Conservation (phyloP, 1,140 invertebrate genomes). For the Antheraea pernyi region DNA sequence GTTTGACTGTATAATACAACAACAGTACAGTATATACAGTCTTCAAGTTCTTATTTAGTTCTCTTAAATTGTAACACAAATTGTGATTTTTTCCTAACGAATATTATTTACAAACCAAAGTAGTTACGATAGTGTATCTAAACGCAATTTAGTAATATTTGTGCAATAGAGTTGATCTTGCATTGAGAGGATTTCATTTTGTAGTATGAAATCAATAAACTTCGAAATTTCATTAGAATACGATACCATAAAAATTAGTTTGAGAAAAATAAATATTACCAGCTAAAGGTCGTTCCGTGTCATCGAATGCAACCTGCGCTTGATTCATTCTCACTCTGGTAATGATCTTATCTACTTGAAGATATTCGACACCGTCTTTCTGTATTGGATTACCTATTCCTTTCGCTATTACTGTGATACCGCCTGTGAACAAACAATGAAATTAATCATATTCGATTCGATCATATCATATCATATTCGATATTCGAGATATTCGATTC, state of each 20-base stretch:
- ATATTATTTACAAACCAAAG: neutral
- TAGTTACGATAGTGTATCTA: neutral
- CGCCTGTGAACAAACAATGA: slow-evolving; percentile 66
- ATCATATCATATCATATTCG: no score
- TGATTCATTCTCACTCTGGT: slow-evolving; percentile 82
- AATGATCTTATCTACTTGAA: slow-evolving; percentile 81
- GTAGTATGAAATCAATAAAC: neutral
- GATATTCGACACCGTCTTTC: slow-evolving; percentile 81
- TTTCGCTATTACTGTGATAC: slow-evolving; percentile 77
- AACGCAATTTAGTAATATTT: neutral
- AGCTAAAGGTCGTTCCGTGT: slow-evolving; percentile 60
- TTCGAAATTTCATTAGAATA: no score
- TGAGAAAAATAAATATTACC: slow-evolving; percentile 35
- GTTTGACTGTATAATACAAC: no score
- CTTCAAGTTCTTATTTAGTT: no score
- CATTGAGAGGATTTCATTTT: neutral
- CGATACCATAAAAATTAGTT: neutral
- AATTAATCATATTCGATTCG: slow-evolving; percentile 6
- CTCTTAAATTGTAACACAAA: no score
- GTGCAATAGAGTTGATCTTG: neutral
- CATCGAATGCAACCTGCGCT: slow-evolving; percentile 80
- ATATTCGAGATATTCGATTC: no score
- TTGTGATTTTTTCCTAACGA: neutral
- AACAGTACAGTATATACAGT: no score
- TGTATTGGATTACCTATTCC: slow-evolving; percentile 79